Percentiles rank a stretch among this genome's conserved stretches.
phyloP scores from a whole-genome alignment of 2,888 invertebrate genomes.

The Reticulitermes lucifugus region DNA sequence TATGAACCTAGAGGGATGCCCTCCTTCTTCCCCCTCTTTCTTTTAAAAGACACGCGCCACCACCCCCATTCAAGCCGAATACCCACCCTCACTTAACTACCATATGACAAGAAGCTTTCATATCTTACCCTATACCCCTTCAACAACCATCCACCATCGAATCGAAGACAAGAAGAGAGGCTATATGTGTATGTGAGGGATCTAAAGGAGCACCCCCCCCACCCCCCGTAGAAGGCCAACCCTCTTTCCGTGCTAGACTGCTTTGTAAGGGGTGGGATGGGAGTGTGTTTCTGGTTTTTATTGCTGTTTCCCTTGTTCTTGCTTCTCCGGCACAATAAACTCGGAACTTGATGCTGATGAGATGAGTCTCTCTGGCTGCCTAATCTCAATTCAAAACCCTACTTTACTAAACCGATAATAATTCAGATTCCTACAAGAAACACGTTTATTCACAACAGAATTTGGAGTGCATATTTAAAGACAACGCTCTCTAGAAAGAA shows the following conservation, averaged over 20 bases:
- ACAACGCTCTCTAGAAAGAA: no score
- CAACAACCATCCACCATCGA: conserved; percentile 29
- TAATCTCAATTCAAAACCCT: background rate
- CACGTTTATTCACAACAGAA: no score
- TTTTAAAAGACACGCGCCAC: conserved; percentile 12
- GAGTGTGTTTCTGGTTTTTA: conserved; percentile 35
- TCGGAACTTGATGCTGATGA: conserved; percentile 31
- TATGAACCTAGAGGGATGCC: background rate
- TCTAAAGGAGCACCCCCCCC: background rate
- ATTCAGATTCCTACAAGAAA: background rate
- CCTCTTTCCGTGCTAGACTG: background rate
- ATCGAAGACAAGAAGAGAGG: conserved; percentile 8
- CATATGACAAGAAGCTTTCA: conserved; percentile 15
- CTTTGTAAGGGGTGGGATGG: conserved; percentile 4
- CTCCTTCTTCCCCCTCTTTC: background rate
- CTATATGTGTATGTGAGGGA: background rate
- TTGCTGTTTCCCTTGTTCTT: conserved; percentile 32
- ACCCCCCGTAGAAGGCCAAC: background rate
- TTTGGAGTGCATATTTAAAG: no score
- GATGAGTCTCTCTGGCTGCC: background rate
- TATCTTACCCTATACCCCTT: conserved; percentile 18
- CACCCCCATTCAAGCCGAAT: background rate
- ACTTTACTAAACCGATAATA: background rate
- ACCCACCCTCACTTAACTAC: conserved; percentile 3
- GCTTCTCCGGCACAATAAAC: conserved; percentile 37